A percentile compares a stretch with the other conserved stretches of the same genome.
phyloP scores from a whole-genome alignment of 1,140 invertebrate genomes.

The Fopius arisanus region DNA sequence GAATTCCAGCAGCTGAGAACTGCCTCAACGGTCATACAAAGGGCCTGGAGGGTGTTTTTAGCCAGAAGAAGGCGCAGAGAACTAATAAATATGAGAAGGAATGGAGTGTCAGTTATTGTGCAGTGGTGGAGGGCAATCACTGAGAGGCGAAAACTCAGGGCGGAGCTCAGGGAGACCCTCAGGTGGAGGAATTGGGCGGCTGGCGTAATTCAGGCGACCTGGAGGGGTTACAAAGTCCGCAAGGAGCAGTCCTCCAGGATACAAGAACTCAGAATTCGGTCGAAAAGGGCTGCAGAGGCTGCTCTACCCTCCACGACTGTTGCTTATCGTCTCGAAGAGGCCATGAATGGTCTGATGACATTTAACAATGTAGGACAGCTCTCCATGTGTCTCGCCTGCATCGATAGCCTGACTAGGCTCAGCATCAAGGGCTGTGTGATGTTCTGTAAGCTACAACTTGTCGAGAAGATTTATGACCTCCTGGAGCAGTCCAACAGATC shows the following conservation, averaged over 20 bases:
- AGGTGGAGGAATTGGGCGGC: slow-evolving; percentile 61
- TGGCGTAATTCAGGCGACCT: slow-evolving; percentile 72
- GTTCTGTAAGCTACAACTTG: slow-evolving; percentile 46
- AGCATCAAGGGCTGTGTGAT: slow-evolving; percentile 45
- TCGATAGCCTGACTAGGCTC: slow-evolving; percentile 53
- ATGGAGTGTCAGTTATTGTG: slow-evolving; percentile 42
- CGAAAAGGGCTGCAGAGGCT: slow-evolving; percentile 60
- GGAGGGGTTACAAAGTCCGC: slow-evolving; percentile 69
- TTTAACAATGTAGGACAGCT: slow-evolving; percentile 46
- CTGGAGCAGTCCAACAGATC: slow-evolving; percentile 53
- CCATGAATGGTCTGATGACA: slow-evolving; percentile 40
- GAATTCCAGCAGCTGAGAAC: slow-evolving; percentile 36
- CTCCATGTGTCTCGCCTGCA: slow-evolving; percentile 44
- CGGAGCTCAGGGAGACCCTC: slow-evolving; percentile 53
- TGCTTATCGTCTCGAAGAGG: slow-evolving; percentile 38
- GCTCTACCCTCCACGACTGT: slow-evolving; percentile 41
- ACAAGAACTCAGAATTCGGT: slow-evolving; percentile 59
- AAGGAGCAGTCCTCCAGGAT: slow-evolving; percentile 50
- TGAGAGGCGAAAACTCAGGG: slow-evolving; percentile 41
- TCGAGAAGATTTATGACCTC: slow-evolving; percentile 49
- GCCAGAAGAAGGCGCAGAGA: background rate
- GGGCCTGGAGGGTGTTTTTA: slow-evolving; percentile 38
- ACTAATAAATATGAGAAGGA: background rate
- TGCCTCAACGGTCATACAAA: slow-evolving; percentile 41
- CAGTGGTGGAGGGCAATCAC: slow-evolving; percentile 43